Evolutionary conservation across 2,888 invertebrate species (phyloP).

Genomic region (Melikaiella ostensackeni): DNA sequence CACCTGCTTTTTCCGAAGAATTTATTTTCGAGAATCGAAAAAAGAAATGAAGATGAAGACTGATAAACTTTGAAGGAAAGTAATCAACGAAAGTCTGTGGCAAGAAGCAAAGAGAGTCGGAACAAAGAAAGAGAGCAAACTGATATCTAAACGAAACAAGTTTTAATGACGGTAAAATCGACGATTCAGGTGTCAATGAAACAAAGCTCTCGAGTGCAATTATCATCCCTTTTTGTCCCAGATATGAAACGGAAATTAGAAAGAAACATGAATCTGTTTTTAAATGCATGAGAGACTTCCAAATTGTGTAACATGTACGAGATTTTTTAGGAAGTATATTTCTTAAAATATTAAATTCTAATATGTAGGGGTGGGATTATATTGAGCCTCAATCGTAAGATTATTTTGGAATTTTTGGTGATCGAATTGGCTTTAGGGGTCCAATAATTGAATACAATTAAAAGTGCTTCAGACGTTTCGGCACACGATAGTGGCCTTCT

Average conservation of each 20-base stretch:
- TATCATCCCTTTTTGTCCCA: constrained; percentile 40
- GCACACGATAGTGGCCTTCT: too few species aligned
- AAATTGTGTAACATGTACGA: neutral
- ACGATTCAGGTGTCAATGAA: constrained; percentile 55
- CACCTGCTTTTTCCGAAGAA: neutral
- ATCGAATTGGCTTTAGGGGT: too few species aligned
- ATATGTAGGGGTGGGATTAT: too few species aligned
- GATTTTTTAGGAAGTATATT: neutral
- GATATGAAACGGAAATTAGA: constrained; percentile 13
- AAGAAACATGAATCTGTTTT: constrained; percentile 1
- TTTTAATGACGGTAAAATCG: constrained; percentile 59
- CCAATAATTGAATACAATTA: too few species aligned
- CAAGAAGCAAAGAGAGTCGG: constrained; percentile 45
- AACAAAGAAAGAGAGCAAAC: constrained; percentile 34
- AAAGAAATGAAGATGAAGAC: constrained; percentile 7
- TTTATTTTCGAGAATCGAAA: neutral
- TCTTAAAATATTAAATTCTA: neutral
- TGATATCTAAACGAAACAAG: constrained; percentile 56
- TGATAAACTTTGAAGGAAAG: constrained; percentile 40
- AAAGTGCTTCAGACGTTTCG: too few species aligned
- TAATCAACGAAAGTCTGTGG: constrained; percentile 49
- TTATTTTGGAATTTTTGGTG: too few species aligned
- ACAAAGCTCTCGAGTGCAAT: constrained; percentile 57
- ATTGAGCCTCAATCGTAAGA: too few species aligned
- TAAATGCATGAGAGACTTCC: neutral